phyloP scores from a whole-genome alignment of 2,797 vertebrate genomes.

The Ceryle rudis region DNA sequence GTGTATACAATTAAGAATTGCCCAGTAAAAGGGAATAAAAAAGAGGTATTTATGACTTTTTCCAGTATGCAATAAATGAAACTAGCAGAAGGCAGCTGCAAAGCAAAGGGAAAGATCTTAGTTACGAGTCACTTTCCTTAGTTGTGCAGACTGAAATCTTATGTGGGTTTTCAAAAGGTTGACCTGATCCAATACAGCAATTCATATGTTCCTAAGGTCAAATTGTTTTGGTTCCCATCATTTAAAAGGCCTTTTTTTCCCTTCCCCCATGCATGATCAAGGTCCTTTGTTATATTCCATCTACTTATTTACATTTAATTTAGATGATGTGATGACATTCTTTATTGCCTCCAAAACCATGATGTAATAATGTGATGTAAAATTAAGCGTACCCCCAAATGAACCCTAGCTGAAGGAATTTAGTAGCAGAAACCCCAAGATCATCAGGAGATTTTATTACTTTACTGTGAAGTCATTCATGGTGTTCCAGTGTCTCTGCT shows the following conservation, averaged over 20 bases:
- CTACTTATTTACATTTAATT: background rate
- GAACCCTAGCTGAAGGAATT: background rate
- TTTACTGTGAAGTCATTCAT: background rate
- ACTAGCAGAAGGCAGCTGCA: background rate
- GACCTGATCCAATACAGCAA: background rate
- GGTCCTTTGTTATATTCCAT: background rate
- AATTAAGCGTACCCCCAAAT: background rate
- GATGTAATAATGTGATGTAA: background rate
- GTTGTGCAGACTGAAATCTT: background rate
- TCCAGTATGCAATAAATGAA: background rate
- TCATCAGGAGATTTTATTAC: background rate
- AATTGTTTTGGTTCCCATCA: background rate
- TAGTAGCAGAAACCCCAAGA: background rate
- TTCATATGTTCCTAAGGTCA: background rate
- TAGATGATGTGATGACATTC: background rate
- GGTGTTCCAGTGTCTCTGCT: background rate
- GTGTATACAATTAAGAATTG: background rate
- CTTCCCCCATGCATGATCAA: fast-evolving
- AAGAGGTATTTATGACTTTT: background rate
- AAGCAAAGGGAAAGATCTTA: background rate
- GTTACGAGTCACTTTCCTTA: background rate
- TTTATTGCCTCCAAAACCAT: background rate
- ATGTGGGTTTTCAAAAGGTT: background rate
- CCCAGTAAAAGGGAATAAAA: background rate
- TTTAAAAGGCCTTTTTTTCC: background rate